Evolutionary conservation across 2,113 vertebrate genomes (phyloP).

Genomic region (Phrynosoma platyrhinos): DNA sequence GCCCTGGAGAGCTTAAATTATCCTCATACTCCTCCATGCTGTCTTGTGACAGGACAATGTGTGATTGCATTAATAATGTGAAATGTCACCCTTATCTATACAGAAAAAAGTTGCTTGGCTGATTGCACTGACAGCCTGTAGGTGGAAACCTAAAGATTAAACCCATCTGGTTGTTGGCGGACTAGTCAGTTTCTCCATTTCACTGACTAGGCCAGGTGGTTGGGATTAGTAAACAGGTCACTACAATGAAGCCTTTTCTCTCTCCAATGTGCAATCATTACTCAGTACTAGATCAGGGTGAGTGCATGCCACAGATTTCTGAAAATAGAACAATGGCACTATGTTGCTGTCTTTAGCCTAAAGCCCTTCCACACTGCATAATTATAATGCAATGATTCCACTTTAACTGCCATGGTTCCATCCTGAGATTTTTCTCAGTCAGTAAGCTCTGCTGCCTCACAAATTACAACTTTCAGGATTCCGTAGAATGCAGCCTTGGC

Average conservation of each 20-base stretch:
- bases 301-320: too few relatives aligned
- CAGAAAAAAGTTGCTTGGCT: slow-evolving; percentile 43
- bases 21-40: background rate
- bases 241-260: background rate
- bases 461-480: too few relatives aligned
- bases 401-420: too few relatives aligned
- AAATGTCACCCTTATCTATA: slow-evolving; percentile 1
- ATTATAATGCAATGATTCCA: too few relatives aligned
- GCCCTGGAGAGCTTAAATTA: background rate
- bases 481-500: too few relatives aligned
- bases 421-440: too few relatives aligned
- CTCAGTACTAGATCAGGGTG: background rate
- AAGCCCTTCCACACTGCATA: too few relatives aligned
- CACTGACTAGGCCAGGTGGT: background rate
- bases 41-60: slow-evolving; percentile 35
- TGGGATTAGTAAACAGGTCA: slow-evolving; percentile 4
- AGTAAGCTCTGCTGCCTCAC: too few relatives aligned
- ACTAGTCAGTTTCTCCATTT: slow-evolving; percentile 12
- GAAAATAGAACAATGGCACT: too few relatives aligned
- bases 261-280: background rate
- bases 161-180: background rate
- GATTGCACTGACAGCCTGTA: background rate
- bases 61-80: slow-evolving; percentile 42
- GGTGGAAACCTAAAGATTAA: slow-evolving; percentile 51
- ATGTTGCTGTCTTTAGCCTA: too few relatives aligned